phyloP scores from a whole-genome alignment of 1,140 invertebrate genomes.

The Leptinotarsa undecemlineata region DNA sequence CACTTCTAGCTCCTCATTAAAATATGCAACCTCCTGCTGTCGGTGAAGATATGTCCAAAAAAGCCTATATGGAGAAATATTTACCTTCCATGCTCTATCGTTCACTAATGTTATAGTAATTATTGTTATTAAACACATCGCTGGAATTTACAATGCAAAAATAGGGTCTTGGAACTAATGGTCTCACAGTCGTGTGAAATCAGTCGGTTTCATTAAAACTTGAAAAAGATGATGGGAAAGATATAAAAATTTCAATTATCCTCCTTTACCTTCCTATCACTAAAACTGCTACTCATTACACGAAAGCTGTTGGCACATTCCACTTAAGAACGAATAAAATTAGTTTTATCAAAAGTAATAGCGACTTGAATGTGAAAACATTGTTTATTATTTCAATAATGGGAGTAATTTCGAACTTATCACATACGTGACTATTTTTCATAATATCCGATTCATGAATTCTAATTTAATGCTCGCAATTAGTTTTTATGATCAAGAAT shows the following conservation, averaged over 20 bases:
- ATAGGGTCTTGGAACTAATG: no score
- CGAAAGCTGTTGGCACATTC: neutral
- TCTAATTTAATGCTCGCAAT: neutral
- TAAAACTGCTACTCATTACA: neutral
- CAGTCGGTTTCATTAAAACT: neutral
- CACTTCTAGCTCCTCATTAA: no score
- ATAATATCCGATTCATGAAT: neutral
- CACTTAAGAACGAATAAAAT: constrained; percentile 1
- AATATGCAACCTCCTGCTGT: no score
- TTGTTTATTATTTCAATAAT: constrained; percentile 4
- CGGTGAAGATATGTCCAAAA: no score
- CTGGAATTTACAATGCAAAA: no score
- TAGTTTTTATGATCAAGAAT: neutral
- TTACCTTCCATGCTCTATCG: no score
- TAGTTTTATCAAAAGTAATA: neutral
- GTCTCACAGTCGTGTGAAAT: neutral
- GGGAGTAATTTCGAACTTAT: neutral
- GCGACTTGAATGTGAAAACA: neutral
- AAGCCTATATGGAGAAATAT: no score
- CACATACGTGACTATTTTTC: constrained; percentile 5
- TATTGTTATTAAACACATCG: no score
- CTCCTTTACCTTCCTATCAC: neutral
- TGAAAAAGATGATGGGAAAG: neutral
- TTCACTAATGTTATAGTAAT: no score
- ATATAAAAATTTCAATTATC: constrained; percentile 5